A percentile compares a stretch with the other conserved stretches of the same genome.
Conservation (phyloP, 2,888 invertebrate species). For the Crocallis elinguaria region DNA sequence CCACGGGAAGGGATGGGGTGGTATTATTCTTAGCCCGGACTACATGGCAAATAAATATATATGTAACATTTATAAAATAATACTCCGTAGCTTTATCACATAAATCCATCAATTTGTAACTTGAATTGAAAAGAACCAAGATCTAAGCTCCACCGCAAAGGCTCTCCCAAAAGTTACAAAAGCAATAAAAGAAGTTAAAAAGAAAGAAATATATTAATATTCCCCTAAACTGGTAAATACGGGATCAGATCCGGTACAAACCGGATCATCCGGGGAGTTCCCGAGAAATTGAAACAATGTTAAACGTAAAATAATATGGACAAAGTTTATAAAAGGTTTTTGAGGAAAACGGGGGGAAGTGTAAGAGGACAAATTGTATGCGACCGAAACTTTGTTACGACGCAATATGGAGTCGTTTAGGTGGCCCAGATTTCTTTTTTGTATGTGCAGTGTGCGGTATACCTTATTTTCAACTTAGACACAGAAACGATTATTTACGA, state of each 20-base stretch:
- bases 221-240: conserved; percentile 43
- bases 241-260: conserved; percentile 39
- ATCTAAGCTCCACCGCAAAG: conserved; percentile 12
- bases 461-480: too few species aligned
- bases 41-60: too few species aligned
- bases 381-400: conserved; percentile 9
- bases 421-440: not conserved
- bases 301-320: conserved; percentile 30
- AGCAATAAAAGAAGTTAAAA: conserved; percentile 50
- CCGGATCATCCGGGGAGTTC: conserved; percentile 27
- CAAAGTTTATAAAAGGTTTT: conserved; percentile 26
- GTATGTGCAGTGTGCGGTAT: not conserved
- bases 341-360: conserved; percentile 8
- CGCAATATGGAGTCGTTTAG: conserved; percentile 1
- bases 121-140: conserved; percentile 43
- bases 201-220: conserved; percentile 44
- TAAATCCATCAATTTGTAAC: conserved; percentile 29
- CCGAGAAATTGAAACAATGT: conserved; percentile 39
- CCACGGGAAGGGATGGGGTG: too few species aligned
- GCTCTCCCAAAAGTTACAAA: conserved; percentile 41
- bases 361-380: conserved; percentile 16
- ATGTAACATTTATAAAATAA: not conserved
- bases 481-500: too few species aligned
- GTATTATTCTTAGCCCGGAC: too few species aligned
- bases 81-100: not conserved